Percentiles rank a stretch among this genome's conserved stretches.
Conservation (phyloP, 1,140 invertebrate genomes). For the Drosophila aff. region DNA sequence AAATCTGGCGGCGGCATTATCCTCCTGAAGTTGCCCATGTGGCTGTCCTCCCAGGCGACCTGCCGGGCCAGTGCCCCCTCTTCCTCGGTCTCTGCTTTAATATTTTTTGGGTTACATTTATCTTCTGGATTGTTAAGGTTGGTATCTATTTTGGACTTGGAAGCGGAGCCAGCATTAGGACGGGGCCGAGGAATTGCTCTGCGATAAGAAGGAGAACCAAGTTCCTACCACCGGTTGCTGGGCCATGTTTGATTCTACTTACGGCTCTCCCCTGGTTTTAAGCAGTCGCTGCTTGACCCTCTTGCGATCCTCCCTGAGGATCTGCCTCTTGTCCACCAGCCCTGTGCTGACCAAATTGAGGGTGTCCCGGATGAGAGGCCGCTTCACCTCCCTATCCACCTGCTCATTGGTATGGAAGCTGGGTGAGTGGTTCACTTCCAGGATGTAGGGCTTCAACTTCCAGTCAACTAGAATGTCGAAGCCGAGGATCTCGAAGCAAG, state of each 20-base stretch:
- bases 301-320: constrained; percentile 90
- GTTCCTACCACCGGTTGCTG: not conserved
- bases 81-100: not conserved
- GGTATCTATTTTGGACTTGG: constrained; percentile 23
- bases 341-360: constrained; percentile 93
- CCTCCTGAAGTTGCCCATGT: constrained; percentile 90
- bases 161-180: not conserved
- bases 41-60: constrained; percentile 91
- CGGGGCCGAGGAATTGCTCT: constrained; percentile 35
- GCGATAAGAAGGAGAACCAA: not conserved
- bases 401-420: constrained; percentile 95
- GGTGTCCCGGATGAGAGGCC: constrained; percentile 92
- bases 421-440: constrained; percentile 97
- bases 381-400: constrained; percentile 94
- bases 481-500: constrained; percentile 95
- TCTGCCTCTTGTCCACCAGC: constrained; percentile 91
- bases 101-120: not conserved
- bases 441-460: constrained; percentile 93
- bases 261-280: constrained; percentile 83
- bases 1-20: constrained; percentile 76
- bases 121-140: not conserved
- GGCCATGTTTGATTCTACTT: constrained; percentile 10
- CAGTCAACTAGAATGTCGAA: constrained; percentile 95
- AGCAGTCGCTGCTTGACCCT: constrained; percentile 88
- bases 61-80: constrained; percentile 87